phyloP scores from a whole-genome alignment of 2,113 vertebrate species.

The Perca fluviatilis region DNA sequence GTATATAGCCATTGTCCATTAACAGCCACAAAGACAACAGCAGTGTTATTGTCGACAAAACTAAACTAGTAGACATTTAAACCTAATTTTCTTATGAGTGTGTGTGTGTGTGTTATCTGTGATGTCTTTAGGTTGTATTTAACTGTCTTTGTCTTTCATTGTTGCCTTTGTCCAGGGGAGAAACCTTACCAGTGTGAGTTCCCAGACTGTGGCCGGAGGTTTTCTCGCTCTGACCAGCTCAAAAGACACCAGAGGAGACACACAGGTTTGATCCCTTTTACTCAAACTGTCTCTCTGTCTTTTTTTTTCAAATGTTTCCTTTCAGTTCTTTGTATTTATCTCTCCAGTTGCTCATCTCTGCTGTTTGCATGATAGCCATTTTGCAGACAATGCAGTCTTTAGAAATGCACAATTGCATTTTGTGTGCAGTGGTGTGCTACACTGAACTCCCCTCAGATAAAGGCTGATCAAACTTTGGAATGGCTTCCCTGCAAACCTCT shows the following conservation, averaged over 20 bases:
- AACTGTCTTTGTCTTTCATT: neutral
- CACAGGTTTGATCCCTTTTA: constrained; percentile 89
- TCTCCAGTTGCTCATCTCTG: neutral
- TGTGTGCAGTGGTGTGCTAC: constrained; percentile 11
- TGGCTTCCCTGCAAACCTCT: constrained; percentile 77
- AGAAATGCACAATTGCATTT: constrained; percentile 26
- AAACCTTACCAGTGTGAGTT: constrained; percentile 99
- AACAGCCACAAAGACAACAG: neutral
- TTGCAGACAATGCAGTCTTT: constrained; percentile 16
- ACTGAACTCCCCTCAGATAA: constrained; percentile 30
- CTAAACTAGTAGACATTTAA: neutral
- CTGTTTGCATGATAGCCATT: constrained; percentile 61
- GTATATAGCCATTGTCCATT: neutral
- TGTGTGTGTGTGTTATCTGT: neutral
- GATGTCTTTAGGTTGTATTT: neutral
- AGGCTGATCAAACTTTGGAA: constrained; percentile 71
- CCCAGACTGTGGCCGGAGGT: constrained; percentile 96
- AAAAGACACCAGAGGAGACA: constrained; percentile 98
- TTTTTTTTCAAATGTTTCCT: neutral
- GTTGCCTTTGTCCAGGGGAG: constrained; percentile 85
- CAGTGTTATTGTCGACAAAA: neutral
- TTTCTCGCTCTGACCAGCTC: constrained; percentile 98
- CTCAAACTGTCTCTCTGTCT: constrained; percentile 23
- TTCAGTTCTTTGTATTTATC: constrained; percentile 1
- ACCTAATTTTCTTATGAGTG: neutral